Base-by-base conservation (phyloP, 2,113 vertebrate genomes). In the Menidia beryllina region DNA sequence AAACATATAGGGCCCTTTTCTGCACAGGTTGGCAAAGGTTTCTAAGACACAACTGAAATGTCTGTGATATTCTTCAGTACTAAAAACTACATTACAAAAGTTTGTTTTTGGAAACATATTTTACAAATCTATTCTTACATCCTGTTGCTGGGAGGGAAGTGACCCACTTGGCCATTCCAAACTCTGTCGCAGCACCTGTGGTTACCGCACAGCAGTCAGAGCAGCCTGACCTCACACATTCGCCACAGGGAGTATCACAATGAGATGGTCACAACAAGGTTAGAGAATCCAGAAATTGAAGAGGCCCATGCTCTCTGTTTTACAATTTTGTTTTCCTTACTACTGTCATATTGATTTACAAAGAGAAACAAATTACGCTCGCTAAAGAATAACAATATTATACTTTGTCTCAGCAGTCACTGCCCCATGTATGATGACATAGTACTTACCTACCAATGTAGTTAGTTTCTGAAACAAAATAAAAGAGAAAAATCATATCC, bases 171-270 rank as follows among this genome's bases (percentile, higher is more conserved):
- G 51, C 73, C 58, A 53, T 30, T 23, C 7, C 45, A 41, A 47
- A 91, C 48, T 65, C 60, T 38, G 63, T 77, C 78, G 45, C 67
- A 71, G 66, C 83, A 75, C 64, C 80, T 58, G 77, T 53, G 58
- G 56, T 59, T 24, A 27, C 36, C 43, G 64, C 64, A 49, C 57
- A 41, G 70, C 57, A 17, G 75, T 79, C 59, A 83, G 74, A 82
- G 21, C 75, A 77, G 53, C 68, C 79, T 63, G 81, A 88, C 84
- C 72, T 84, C 41, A 34, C 76, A 66, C 74, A 53, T 79, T 68
- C 41, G 64, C 74, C 36, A 21, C 59, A 60, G 77, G 64, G 51
- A 56, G 21, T 15, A 60, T 49, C 62, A 43, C 23, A 53, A 57
- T 38, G 36, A 57, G 26, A 52, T 8, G 0, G 49, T 58, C 39